A percentile compares a stretch with the other conserved stretches of the same genome.
These are phyloP conservation scores for Alosa sapidissima DNA, from an alignment of 2,797 vertebrate genomes.

Conservation along the genomic window DNA sequence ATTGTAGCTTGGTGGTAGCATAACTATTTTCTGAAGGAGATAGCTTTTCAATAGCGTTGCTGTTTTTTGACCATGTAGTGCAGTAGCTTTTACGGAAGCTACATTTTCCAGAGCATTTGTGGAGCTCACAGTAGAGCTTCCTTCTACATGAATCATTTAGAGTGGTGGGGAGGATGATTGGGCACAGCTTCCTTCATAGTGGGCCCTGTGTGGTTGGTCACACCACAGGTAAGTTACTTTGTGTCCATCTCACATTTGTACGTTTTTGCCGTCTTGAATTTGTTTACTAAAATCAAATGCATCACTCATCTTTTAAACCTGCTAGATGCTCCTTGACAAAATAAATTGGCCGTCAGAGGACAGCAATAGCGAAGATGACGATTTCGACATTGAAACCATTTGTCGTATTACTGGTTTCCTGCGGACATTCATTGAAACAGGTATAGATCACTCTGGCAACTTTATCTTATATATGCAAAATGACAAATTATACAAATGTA, in stretches of 20 bases:
- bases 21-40: too few species aligned
- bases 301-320: too few species aligned
- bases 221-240: slow-evolving; percentile 28
- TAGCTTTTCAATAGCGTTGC: too few species aligned
- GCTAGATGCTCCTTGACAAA: slow-evolving; percentile 25
- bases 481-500: too few species aligned
- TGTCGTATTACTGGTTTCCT: slow-evolving; percentile 34
- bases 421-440: slow-evolving; percentile 35
- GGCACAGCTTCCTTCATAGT: slow-evolving; percentile 34
- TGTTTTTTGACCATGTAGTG: too few species aligned
- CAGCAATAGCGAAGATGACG: slow-evolving; percentile 29
- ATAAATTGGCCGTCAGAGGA: background rate
- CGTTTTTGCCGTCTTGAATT: too few species aligned
- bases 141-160: background rate
- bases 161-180: slow-evolving; percentile 36
- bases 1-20: too few species aligned
- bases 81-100: too few species aligned
- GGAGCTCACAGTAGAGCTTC: too few species aligned
- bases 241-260: background rate
- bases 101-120: too few species aligned
- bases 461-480: too few species aligned
- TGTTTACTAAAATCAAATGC: too few species aligned
- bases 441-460: background rate
- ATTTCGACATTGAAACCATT: slow-evolving; percentile 21
- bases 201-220: slow-evolving; percentile 32